These are phyloP conservation scores for Xyrauchen texanus DNA, from an alignment of 2,113 vertebrate species.

Conservation along the genomic window DNA sequence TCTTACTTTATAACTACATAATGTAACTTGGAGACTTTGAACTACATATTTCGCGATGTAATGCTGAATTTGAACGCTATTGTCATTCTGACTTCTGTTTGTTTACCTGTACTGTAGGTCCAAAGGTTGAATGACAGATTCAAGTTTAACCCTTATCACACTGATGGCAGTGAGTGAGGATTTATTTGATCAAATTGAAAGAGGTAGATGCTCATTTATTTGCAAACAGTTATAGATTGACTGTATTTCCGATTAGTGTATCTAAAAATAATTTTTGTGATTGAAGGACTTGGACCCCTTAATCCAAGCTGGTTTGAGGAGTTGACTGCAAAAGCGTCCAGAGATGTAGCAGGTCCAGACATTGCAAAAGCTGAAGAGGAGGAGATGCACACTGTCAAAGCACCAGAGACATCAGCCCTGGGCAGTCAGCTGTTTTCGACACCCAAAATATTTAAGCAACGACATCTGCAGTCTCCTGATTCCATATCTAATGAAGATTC, in stretches of 20 bases:
- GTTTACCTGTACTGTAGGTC: not conserved
- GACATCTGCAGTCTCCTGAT: constrained; percentile 57
- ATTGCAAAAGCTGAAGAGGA: constrained; percentile 66
- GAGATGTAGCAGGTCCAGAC: constrained; percentile 50
- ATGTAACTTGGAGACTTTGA: no score
- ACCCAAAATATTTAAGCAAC: constrained; percentile 81
- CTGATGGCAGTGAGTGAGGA: constrained; percentile 38
- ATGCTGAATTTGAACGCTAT: no score
- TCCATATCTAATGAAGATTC: constrained; percentile 66
- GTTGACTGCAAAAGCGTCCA: constrained; percentile 75
- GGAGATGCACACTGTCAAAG: constrained; percentile 74
- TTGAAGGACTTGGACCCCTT: constrained; percentile 84
- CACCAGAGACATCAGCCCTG: constrained; percentile 69
- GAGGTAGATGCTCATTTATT: not conserved
- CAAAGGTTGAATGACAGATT: not conserved
- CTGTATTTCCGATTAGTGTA: not conserved
- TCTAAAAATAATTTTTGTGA: not conserved
- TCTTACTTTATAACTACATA: no score
- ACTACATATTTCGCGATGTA: no score
- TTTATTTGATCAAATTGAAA: constrained; percentile 34
- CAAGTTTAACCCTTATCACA: constrained; percentile 2
- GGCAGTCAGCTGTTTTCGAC: constrained; percentile 84
- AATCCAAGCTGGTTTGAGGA: constrained; percentile 91
- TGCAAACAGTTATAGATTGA: not conserved
- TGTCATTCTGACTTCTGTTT: not conserved